Evolutionary conservation across 2,113 vertebrate genomes (phyloP), one percentile per base, ranked within the genome.

Genomic region (Elaphurus davidianus): DNA sequence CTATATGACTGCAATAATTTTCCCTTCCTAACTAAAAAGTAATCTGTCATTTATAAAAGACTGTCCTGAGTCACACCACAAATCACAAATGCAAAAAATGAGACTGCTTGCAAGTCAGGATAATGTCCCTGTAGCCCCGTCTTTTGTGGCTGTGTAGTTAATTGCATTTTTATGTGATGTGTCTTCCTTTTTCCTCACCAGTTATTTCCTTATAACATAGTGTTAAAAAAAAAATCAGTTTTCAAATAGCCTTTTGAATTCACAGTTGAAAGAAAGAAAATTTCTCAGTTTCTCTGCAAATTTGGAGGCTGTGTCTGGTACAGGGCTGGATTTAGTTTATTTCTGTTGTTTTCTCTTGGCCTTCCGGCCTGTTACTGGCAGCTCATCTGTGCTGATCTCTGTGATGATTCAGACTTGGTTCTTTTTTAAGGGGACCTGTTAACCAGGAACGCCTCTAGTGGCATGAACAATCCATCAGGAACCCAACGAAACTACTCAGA

Each of bases 11-110:
- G 96, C 83, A 97, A 30, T 99, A 98, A 97, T 98, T 98, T 99
- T 98, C 91, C 94, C 98, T 99, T 99, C 97, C 98, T 99, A 96
- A 98, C 98, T 98, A 97, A 98, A 98, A 99, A 97, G 91, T 98
- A 98, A 98, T 98, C 95, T 98, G 95, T 99, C 97, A 98, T 98
- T 99, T 98, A 98, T 71, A 98, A 98, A 97, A 98, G 93, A 95
- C 76, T 98, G 96, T 67, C 90, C 98, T 98, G 98, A 98, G 98
- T 98, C 97, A 95, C 33, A 95, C 97, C 60, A 0, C 97, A 99
- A 98, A 98, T 99, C 97, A 98, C 97, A 98, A 86, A 98, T 97
- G 91, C 87, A 98, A 62, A 96, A 96, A 97, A 94, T 88, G 62
- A 97, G 98, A 59, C 95, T 98, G n/a, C 64, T 92, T 97, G 94